These are phyloP conservation scores for Drosophila kepulauana DNA, from an alignment of 1,140 invertebrate species.

Conservation along the genomic window DNA sequence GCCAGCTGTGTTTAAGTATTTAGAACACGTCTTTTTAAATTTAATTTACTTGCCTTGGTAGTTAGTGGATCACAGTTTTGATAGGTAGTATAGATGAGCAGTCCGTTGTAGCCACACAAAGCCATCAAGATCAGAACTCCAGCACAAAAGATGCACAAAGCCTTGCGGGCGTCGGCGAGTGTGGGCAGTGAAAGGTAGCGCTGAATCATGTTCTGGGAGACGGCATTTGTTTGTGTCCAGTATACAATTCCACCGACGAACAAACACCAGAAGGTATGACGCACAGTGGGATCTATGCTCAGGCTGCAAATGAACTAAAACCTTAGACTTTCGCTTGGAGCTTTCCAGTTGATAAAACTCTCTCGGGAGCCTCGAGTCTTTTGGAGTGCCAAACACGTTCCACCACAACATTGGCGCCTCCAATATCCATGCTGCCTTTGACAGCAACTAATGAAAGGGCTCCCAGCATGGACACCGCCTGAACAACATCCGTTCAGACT, in stretches of 20 bases:
- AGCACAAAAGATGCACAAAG: conserved; percentile 87
- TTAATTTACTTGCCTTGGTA: conserved; percentile 85
- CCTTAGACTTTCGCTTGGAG: background rate
- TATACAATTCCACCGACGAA: conserved; percentile 92
- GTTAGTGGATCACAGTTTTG: conserved; percentile 90
- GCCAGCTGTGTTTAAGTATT: conserved; percentile 84
- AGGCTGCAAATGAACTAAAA: conserved; percentile 85
- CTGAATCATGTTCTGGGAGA: conserved; percentile 93
- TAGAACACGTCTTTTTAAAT: no score
- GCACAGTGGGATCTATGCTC: conserved; percentile 90
- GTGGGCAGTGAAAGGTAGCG: conserved; percentile 89
- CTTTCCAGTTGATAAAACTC: conserved; percentile 17
- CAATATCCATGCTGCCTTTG: conserved; percentile 88
- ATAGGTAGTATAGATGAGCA: conserved; percentile 91
- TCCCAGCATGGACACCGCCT: conserved; percentile 91
- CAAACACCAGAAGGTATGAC: conserved; percentile 93
- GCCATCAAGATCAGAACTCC: conserved; percentile 86
- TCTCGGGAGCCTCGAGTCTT: conserved; percentile 76
- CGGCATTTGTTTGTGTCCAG: conserved; percentile 90
- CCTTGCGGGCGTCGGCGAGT: conserved; percentile 87
- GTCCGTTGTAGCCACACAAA: conserved; percentile 89
- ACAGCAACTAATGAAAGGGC: conserved; percentile 89
- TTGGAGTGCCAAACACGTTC: conserved; percentile 77
- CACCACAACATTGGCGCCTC: conserved; percentile 89
- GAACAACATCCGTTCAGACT: conserved; percentile 94